Percentiles rank a stretch among this genome's conserved stretches.
These are phyloP conservation scores for Bombylius discolor DNA, from an alignment of 2,888 invertebrate genomes.

Conservation along the genomic window DNA sequence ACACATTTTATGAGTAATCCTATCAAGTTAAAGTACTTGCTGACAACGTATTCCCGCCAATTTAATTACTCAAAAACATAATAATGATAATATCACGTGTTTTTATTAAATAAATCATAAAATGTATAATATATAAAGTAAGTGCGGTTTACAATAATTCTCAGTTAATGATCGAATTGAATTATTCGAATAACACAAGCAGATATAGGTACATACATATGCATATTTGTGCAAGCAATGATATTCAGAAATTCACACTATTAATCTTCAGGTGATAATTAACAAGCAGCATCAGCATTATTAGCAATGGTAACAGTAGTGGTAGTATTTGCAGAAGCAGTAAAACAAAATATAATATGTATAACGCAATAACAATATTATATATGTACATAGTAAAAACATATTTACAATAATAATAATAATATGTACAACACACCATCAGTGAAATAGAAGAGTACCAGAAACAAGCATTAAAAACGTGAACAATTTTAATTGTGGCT, in stretches of 20 bases:
- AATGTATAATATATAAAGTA: neutral
- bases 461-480: slow-evolving; percentile 2
- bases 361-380: too few relatives aligned
- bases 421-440: too few relatives aligned
- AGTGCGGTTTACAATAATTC: neutral
- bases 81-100: neutral
- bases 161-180: neutral
- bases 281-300: neutral
- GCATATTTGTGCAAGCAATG: neutral
- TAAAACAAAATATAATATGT: too few relatives aligned
- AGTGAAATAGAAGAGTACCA: neutral
- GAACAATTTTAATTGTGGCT: slow-evolving; percentile 10
- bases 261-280: slow-evolving; percentile 12
- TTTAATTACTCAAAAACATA: too few relatives aligned
- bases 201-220: too few relatives aligned
- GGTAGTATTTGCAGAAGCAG: too few relatives aligned
- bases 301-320: too few relatives aligned
- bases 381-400: too few relatives aligned
- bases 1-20: too few relatives aligned
- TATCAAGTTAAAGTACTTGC: too few relatives aligned
- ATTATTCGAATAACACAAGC: neutral
- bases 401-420: too few relatives aligned
- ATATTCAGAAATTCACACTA: slow-evolving; percentile 2
- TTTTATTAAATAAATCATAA: neutral
- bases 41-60: too few relatives aligned